Evolutionary conservation across 2,113 vertebrate genomes (phyloP).

Genomic region (Pandion haliaetus): DNA sequence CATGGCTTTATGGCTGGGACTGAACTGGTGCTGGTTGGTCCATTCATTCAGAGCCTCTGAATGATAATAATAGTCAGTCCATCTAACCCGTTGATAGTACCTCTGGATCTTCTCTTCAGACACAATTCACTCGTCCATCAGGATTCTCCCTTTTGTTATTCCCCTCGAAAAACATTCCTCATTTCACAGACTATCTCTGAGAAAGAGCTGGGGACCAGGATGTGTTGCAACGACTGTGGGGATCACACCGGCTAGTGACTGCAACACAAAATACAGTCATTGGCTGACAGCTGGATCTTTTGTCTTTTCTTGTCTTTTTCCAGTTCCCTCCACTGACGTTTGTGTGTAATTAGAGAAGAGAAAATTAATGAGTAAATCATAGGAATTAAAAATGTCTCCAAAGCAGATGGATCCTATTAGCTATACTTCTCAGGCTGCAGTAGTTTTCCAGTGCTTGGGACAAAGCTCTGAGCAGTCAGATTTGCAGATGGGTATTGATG

Average conservation of each 20-base stretch:
- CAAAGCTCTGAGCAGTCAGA: neutral
- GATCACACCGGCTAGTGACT: slow-evolving; percentile 28
- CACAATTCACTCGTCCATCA: neutral
- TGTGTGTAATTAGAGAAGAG: neutral
- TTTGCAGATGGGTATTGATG: neutral
- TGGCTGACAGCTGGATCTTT: neutral
- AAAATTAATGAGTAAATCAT: neutral
- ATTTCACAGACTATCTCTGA: neutral
- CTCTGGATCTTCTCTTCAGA: neutral
- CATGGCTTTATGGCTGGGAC: neutral
- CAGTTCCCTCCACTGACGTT: neutral
- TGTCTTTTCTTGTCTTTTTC: neutral
- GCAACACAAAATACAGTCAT: neutral
- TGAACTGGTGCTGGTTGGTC: neutral
- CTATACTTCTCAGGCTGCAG: neutral
- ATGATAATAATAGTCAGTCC: neutral
- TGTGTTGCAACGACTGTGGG: neutral
- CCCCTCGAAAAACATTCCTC: neutral
- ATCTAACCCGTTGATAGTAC: neutral
- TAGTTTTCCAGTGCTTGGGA: neutral
- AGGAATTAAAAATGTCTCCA: slow-evolving; percentile 6
- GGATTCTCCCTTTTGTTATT: neutral
- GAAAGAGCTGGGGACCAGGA: neutral
- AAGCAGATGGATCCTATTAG: slow-evolving; percentile 9
- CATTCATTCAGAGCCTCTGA: neutral